These are phyloP conservation scores for Hirtodrosophila histrioides DNA, from an alignment of 2,888 invertebrate genomes.

Conservation along the genomic window DNA sequence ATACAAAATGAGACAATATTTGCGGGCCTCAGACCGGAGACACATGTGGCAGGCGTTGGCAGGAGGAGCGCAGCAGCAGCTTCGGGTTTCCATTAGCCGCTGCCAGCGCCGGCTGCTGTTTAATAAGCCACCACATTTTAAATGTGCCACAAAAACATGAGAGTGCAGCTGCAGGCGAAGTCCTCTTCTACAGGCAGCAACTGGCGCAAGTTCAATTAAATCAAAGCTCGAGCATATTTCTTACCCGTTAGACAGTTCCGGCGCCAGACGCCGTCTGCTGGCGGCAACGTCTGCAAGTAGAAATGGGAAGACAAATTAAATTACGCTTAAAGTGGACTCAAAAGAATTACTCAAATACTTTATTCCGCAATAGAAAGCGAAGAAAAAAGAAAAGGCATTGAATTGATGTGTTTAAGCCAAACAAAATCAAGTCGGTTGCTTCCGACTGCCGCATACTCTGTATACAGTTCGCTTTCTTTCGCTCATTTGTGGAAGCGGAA, in stretches of 20 bases:
- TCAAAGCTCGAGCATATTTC: conserved; percentile 77
- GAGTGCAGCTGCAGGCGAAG: conserved; percentile 44
- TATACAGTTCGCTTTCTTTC: too few species aligned
- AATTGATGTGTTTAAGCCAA: conserved; percentile 38
- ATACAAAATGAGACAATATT: conserved; percentile 81
- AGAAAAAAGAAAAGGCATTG: conserved; percentile 35
- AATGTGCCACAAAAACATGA: conserved; percentile 46
- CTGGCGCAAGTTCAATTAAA: conserved; percentile 75
- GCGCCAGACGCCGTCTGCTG: conserved; percentile 77
- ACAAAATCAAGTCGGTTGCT: not conserved
- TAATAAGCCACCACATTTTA: conserved; percentile 69
- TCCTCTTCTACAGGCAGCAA: conserved; percentile 13
- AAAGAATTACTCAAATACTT: conserved; percentile 24
- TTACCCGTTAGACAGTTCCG: conserved; percentile 79
- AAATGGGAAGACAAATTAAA: conserved; percentile 79
- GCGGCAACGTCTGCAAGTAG: conserved; percentile 67
- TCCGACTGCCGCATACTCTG: too few species aligned
- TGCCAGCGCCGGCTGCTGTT: conserved; percentile 33
- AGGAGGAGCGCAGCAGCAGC: conserved; percentile 10
- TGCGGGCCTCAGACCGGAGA: conserved; percentile 40
- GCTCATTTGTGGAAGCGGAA: too few species aligned
- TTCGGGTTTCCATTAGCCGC: conserved; percentile 55
- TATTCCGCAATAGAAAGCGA: conserved; percentile 21
- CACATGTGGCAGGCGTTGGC: conserved; percentile 47
- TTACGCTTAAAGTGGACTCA: conserved; percentile 67